Evolutionary conservation across 2,888 invertebrate species (phyloP).

Genomic region (Apamea sordens): DNA sequence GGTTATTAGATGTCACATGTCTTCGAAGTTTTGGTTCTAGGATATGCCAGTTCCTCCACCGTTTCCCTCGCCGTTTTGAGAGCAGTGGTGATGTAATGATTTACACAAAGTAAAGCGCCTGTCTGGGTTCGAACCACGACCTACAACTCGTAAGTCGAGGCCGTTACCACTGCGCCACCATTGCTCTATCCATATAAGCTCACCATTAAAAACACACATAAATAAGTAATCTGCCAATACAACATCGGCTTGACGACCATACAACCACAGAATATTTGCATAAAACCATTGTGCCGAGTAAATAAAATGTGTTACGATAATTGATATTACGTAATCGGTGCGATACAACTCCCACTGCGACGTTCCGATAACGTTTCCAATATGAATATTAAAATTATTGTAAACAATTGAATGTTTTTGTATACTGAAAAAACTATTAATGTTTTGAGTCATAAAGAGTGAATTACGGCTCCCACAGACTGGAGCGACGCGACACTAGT

Average conservation of each 20-base stretch:
- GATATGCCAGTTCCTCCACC: too few species aligned
- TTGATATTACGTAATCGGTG: constrained; percentile 45
- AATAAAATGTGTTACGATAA: constrained; percentile 57
- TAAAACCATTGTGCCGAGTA: constrained; percentile 50
- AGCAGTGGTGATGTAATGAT: too few species aligned
- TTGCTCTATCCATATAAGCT: not conserved
- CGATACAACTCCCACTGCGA: constrained; percentile 43
- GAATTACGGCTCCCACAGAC: too few species aligned
- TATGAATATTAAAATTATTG: constrained; percentile 53
- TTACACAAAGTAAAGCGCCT: too few species aligned
- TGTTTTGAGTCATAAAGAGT: not conserved
- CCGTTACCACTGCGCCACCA: not conserved
- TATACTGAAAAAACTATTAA: not conserved
- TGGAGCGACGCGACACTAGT: not conserved
- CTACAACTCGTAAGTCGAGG: too few species aligned
- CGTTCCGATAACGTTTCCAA: constrained; percentile 49
- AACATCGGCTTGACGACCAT: constrained; percentile 2
- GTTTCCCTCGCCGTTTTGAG: too few species aligned
- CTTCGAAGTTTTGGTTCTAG: too few species aligned
- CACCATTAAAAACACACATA: not conserved
- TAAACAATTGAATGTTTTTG: constrained; percentile 42
- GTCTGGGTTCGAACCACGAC: too few species aligned
- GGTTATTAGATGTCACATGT: too few species aligned
- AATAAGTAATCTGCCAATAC: constrained; percentile 30
- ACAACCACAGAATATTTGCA: constrained; percentile 42